Base-by-base conservation (phyloP, 2,888 invertebrate species). In the Sminthurides aquaticus region DNA sequence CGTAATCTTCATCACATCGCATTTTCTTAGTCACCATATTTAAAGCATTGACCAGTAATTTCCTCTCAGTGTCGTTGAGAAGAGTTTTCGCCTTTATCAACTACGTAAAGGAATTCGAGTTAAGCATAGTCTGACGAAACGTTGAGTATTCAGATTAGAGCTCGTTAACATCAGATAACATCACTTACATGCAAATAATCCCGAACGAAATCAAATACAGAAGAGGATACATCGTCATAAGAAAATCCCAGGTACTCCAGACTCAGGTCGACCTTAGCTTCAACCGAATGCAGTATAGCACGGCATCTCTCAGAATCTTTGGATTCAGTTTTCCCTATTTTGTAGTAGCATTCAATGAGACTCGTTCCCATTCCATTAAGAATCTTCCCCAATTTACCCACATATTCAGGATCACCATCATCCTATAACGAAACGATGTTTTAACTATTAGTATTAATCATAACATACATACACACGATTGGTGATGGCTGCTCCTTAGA, bases 161-260 rank as follows among this genome's bases (percentile, higher is more conserved):
- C 52, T 49, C 2, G 48, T 24, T 20, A 2, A 5, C 24, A 43
- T 49, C 25, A 26, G 25, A 3, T 43, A 20, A 26, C 29, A 49
- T 60, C 15, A 27, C 70, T 70, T 69, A 77, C 76, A 69, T 77
- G 77, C 60, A 82, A 78, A 71, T 82, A 82, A 64, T 81, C 81
- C 57, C 80, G 78, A 24, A 80, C 77, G 75, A 81, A 82, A n/a
- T 79, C 78, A 28, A 79, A 74, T 26, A 82, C 80, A 20, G 79
- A 78, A 18, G 77, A 77, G 0, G 82, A 82, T 0, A 82, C 81
- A 72, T 81, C 81, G 73, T 82, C 81, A 75, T 82, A 81, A 54
- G 80, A 80, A 74, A 80, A 78, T 52, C 77, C 77, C 43, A 83
- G 77, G 73, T 81, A 81, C 63, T 77, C 76, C 25, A 82, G 75